These are phyloP conservation scores for Platysternon megacephalum DNA, from an alignment of 2,113 vertebrate genomes.

Conservation along the genomic window DNA sequence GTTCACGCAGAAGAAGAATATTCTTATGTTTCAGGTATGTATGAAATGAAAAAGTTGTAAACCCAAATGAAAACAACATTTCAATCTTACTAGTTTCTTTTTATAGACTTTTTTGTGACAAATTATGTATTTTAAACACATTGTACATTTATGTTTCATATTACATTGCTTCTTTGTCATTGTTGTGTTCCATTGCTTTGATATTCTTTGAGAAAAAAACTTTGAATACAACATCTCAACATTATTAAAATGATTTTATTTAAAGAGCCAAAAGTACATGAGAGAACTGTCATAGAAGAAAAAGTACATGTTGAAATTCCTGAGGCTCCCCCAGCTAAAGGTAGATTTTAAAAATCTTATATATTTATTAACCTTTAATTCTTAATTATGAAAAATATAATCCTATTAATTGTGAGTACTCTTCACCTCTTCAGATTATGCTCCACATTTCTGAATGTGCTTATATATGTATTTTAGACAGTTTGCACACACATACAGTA, in stretches of 20 bases:
- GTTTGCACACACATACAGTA: neutral
- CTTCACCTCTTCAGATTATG: neutral
- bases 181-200: slow-evolving; percentile 38
- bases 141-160: slow-evolving; percentile 17
- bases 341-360: slow-evolving; percentile 45
- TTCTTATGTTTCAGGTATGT: slow-evolving; percentile 82
- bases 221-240: slow-evolving; percentile 21
- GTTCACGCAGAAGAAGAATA: slow-evolving; percentile 82
- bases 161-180: slow-evolving; percentile 55
- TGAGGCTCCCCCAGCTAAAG: slow-evolving; percentile 73
- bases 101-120: slow-evolving; percentile 5
- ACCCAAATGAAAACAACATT: neutral
- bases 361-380: neutral
- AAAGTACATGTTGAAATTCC: slow-evolving; percentile 78
- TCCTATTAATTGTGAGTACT: neutral
- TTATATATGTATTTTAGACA: neutral
- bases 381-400: neutral
- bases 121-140: slow-evolving; percentile 56
- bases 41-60: slow-evolving; percentile 39
- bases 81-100: neutral
- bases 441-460: neutral
- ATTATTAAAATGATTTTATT: slow-evolving; percentile 68
- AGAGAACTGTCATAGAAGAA: slow-evolving; percentile 77
- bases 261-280: slow-evolving; percentile 80
- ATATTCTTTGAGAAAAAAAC: slow-evolving; percentile 1